phyloP scores from a whole-genome alignment of 1,140 invertebrate genomes.

The Heliconius congener region DNA sequence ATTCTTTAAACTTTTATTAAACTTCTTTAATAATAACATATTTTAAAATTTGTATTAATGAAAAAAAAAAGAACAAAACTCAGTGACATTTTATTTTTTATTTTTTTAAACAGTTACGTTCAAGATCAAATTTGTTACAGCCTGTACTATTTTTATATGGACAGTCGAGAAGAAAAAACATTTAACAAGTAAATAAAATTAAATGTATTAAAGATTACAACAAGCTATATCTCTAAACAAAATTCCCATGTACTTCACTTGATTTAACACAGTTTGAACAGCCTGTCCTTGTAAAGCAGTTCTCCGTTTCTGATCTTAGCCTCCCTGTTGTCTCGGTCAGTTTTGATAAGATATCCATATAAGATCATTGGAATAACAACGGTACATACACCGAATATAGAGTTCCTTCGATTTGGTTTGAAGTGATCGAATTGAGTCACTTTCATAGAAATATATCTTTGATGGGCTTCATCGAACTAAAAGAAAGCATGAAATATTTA shows the following conservation, averaged over 20 bases:
- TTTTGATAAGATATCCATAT: conserved; percentile 81
- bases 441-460: conserved; percentile 87
- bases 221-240: conserved; percentile 32
- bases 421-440: conserved; percentile 85
- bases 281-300: conserved; percentile 87
- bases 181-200: conserved; percentile 34
- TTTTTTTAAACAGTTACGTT: conserved; percentile 8
- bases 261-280: conserved; percentile 59
- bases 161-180: conserved; percentile 31
- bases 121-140: background rate
- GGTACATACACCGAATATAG: conserved; percentile 78
- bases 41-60: too few relatives aligned
- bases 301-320: conserved; percentile 84
- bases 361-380: conserved; percentile 83
- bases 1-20: background rate
- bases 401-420: conserved; percentile 84
- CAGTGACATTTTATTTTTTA: conserved; percentile 4
- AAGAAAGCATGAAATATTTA: conserved; percentile 43
- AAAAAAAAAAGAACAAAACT: too few relatives aligned
- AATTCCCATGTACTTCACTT: conserved; percentile 12
- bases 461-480: conserved; percentile 89
- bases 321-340: conserved; percentile 82
- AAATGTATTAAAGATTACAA: conserved; percentile 29
- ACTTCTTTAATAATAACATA: background rate
- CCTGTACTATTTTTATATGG: background rate